Conservation (phyloP, 2,888 invertebrate species). For the Pterostichus madidus region DNA sequence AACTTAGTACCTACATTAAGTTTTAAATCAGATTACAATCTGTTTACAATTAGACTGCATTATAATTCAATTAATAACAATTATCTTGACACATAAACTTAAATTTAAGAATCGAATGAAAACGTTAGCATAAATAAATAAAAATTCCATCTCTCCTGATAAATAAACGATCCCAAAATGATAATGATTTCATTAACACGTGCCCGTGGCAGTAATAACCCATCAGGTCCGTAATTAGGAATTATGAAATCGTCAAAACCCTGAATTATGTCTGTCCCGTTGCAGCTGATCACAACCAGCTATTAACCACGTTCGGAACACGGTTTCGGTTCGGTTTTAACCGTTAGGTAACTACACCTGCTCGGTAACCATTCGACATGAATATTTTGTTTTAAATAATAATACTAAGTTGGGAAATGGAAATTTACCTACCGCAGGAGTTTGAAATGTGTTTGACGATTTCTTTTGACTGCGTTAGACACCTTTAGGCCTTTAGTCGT, state of each 20-base stretch:
- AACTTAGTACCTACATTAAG: background rate
- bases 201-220: conserved; percentile 48
- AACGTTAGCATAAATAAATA: conserved; percentile 52
- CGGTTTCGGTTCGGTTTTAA: background rate
- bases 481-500: too few species aligned
- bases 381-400: conserved; percentile 32
- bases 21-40: conserved; percentile 16
- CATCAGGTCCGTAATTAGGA: conserved; percentile 29
- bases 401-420: background rate
- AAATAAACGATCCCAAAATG: conserved; percentile 13
- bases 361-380: background rate
- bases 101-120: conserved; percentile 30
- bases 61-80: conserved; percentile 44
- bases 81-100: conserved; percentile 14
- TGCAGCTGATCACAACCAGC: conserved; percentile 5
- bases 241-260: conserved; percentile 54
- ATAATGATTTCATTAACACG: conserved; percentile 57
- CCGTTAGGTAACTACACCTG: conserved; percentile 12
- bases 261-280: conserved; percentile 27
- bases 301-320: background rate
- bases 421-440: conserved; percentile 6
- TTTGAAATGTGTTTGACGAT: too few species aligned
- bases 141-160: background rate
- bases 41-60: conserved; percentile 13
- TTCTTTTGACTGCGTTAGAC: background rate